Conservation (phyloP, 1,140 invertebrate species). For the Temnothorax nylanderi region DNA sequence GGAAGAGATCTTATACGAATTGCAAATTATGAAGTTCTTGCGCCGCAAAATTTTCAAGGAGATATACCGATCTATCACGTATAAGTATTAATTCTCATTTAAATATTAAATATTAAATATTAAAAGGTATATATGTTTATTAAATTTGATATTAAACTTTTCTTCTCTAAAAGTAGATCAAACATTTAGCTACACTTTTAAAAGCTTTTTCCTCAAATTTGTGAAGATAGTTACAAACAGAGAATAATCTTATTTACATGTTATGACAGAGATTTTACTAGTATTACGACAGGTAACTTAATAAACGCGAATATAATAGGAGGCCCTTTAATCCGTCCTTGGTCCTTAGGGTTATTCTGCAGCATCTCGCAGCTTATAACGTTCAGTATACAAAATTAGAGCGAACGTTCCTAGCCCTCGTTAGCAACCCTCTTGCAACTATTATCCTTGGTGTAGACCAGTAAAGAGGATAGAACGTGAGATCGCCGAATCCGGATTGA, state of each 20-base stretch:
- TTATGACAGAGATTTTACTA: neutral
- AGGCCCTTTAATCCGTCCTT: neutral
- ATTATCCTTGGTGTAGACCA: neutral
- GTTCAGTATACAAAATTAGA: slow-evolving; percentile 16
- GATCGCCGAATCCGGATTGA: neutral
- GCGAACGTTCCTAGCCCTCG: neutral
- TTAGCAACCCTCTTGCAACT: slow-evolving; percentile 20
- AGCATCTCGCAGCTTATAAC: neutral
- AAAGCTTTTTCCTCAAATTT: neutral
- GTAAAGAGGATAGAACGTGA: slow-evolving; percentile 15
- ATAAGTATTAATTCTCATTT: neutral
- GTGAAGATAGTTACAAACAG: neutral
- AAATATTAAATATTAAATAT: neutral
- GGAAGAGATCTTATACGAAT: slow-evolving; percentile 14
- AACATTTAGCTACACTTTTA: neutral
- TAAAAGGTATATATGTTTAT: neutral
- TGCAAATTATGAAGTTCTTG: slow-evolving; percentile 18
- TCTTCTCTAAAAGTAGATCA: neutral
- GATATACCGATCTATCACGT: neutral
- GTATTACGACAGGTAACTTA: slow-evolving; percentile 16
- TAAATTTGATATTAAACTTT: neutral
- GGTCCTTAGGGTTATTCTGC: slow-evolving; percentile 5
- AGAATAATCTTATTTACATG: slow-evolving; percentile 7
- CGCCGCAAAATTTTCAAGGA: neutral
- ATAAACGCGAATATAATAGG: slow-evolving; percentile 8